phyloP scores from a whole-genome alignment of 2,797 vertebrate species.

The Percopsis omiscomaycus region DNA sequence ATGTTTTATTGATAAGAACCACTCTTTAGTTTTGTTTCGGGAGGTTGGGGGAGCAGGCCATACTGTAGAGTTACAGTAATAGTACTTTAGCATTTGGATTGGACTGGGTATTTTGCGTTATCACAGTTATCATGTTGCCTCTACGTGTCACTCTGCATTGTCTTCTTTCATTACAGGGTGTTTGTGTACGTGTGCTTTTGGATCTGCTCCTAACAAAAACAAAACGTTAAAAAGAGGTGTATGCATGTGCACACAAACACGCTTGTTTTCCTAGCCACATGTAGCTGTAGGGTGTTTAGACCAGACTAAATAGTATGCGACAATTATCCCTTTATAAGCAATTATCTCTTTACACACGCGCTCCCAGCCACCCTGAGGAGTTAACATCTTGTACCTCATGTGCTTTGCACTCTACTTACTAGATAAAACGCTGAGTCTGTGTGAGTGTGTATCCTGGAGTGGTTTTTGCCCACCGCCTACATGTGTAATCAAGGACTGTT shows the following conservation, averaged over 20 bases:
- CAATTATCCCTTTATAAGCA: slow-evolving; percentile 14
- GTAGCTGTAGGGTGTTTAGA: slow-evolving; percentile 29
- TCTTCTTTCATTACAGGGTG: not conserved
- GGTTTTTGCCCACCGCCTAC: not conserved
- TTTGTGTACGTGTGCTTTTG: not conserved
- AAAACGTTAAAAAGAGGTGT: no score
- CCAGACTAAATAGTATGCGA: slow-evolving; percentile 22
- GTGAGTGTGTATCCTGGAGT: not conserved
- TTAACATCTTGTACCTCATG: slow-evolving; percentile 34
- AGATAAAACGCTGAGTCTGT: slow-evolving; percentile 23
- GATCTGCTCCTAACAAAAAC: no score
- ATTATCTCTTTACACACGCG: no score
- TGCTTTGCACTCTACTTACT: slow-evolving; percentile 48
- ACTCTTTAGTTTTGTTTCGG: no score
- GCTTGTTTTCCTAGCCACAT: slow-evolving; percentile 21
- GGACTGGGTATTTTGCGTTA: no score
- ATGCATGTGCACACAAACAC: not conserved
- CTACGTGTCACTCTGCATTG: no score
- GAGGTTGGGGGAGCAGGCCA: no score
- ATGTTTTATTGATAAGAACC: no score
- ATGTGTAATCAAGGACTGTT: not conserved
- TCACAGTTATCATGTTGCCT: no score
- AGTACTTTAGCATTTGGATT: no score
- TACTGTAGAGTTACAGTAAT: no score
- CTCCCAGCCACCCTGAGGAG: slow-evolving; percentile 50